Evolutionary conservation across 2,797 vertebrate species (phyloP), one percentile per base, ranked within the genome.

Genomic region (Oreochromis mossambicus): DNA sequence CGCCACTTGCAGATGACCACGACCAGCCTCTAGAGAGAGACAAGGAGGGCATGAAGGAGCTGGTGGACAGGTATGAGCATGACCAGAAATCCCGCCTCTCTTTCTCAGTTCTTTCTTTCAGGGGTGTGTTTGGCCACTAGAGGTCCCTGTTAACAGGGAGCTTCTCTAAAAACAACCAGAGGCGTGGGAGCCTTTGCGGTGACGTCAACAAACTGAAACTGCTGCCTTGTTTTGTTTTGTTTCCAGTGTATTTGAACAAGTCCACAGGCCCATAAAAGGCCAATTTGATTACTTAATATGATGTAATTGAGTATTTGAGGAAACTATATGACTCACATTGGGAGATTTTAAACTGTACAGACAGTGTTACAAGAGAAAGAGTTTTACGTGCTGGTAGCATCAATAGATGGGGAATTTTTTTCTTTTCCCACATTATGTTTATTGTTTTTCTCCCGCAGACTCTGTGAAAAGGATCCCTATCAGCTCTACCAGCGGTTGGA

Each of bases 401-500:
- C 43, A 48, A 48, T 41, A 73, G 43, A 48, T 75, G 21, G 66
- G 38, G 43, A 55, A 12, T 21, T 34, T n/a, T 7, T 29, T 52
- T 15, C 12, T 26, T 21, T 51, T 6, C 21, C 9, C 24, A 26
- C 24, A 0, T 32, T 70, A 48, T 46, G 43, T 66, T 54, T 21
- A 51, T 66, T 61, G 4, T 70, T 83, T 80, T 41, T 29, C 11
- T 12, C 75, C 54, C 54, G 3, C 89, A 99, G 98, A 94, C 97
- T 99, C 70, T 99, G 98, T 89, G 97, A 99, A 92, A 97, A 98
- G 95, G 98, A 99, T 92, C 98, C 98, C 0, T 99, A 99, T 94
- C 98, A 99, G 95, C 96, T 99, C n/a, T 99, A 99, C 91, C 98
- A 99, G 82, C 96, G 98, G n/a, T 83, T 99, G 92, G 98, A 99